A percentile compares a stretch with the other conserved stretches of the same genome.
phyloP scores from a whole-genome alignment of 1,140 invertebrate genomes.

The Calephelis nemesis region DNA sequence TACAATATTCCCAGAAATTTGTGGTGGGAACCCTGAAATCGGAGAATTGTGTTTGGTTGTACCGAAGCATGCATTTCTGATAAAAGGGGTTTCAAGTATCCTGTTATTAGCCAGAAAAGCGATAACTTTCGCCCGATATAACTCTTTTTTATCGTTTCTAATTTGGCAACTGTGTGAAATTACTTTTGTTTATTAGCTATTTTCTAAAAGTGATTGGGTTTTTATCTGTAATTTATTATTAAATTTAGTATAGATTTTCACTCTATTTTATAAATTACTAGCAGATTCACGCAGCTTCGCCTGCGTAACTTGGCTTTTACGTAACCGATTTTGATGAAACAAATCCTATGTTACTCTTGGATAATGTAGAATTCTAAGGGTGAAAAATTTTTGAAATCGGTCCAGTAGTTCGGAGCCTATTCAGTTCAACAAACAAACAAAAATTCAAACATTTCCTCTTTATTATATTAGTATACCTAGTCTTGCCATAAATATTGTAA shows the following conservation, averaged over 20 bases:
- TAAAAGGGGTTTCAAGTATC: slow-evolving; percentile 1
- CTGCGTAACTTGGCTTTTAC: neutral
- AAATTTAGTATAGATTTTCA: neutral
- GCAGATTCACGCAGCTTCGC: neutral
- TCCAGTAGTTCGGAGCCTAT: too few relatives aligned
- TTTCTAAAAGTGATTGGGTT: neutral
- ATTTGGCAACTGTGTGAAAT: neutral
- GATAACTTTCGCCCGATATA: slow-evolving; percentile 7
- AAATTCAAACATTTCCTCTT: too few relatives aligned
- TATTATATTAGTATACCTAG: too few relatives aligned
- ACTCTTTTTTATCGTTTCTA: slow-evolving; percentile 12
- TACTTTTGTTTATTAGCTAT: slow-evolving; percentile 7
- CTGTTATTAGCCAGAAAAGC: neutral
- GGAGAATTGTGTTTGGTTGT: neutral
- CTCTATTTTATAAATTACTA: neutral
- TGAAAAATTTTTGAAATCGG: too few relatives aligned
- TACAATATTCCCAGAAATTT: neutral
- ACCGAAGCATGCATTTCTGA: slow-evolving; percentile 1
- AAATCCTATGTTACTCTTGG: too few relatives aligned
- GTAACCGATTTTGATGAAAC: too few relatives aligned
- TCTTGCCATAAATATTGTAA: too few relatives aligned
- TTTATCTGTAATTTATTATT: neutral
- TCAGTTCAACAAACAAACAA: too few relatives aligned
- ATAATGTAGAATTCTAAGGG: too few relatives aligned
- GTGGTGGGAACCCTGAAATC: neutral